Conservation (phyloP, 2,797 vertebrate species). For the Meriones psammophilus region DNA sequence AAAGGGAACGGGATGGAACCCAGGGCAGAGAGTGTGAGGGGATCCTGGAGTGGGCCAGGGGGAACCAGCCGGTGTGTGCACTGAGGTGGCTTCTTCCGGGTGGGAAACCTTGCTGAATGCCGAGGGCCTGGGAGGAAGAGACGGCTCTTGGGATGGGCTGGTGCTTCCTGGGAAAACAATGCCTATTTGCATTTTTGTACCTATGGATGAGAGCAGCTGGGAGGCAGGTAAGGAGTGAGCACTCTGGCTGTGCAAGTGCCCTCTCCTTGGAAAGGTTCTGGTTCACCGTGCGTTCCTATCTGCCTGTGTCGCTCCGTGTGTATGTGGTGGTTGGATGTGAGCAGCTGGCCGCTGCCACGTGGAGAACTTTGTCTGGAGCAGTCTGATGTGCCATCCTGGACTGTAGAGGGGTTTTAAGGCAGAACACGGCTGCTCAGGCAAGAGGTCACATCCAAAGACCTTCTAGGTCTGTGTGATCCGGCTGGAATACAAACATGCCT, state of each 20-base stretch:
- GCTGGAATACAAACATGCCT: no score
- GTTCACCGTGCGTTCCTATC: background rate
- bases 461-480: no score
- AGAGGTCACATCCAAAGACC: no score
- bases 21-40: background rate
- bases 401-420: background rate
- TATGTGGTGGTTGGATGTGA: background rate
- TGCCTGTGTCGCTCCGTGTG: background rate
- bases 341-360: background rate
- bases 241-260: background rate
- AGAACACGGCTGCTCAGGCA: no score
- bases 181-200: no score
- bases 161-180: background rate
- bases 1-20: background rate
- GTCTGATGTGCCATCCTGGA: background rate
- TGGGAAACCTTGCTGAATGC: background rate
- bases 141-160: background rate
- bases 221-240: rapidly evolving
- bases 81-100: background rate
- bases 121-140: background rate
- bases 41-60: background rate
- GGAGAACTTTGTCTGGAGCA: background rate
- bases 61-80: background rate
- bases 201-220: background rate
- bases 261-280: background rate